A percentile compares a stretch with the other conserved stretches of the same genome.
Conservation (phyloP, 2,888 invertebrate genomes). For the Siphlonurus alternatus region DNA sequence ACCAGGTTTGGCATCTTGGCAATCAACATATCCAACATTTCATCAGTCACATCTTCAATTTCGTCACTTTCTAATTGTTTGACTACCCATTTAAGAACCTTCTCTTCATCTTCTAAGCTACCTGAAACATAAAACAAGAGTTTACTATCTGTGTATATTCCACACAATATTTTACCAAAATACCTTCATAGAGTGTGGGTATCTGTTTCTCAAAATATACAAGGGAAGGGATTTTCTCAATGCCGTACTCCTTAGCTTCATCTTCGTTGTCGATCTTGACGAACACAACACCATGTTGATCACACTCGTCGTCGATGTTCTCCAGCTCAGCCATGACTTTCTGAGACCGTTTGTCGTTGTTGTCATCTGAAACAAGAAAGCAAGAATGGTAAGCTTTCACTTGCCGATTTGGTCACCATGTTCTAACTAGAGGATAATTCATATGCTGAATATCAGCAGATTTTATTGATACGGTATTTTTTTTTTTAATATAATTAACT, state of each 20-base stretch:
- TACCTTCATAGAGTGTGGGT: constrained; percentile 28
- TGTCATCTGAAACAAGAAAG: constrained; percentile 52
- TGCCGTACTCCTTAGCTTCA: constrained; percentile 80
- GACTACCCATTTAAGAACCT: constrained; percentile 70
- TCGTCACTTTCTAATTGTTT: constrained; percentile 74
- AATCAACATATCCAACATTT: constrained; percentile 81
- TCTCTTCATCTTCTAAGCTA: constrained; percentile 76
- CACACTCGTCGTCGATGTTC: constrained; percentile 88
- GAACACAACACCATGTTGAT: constrained; percentile 72
- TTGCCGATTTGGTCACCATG: no score
- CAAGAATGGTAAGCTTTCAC: no score
- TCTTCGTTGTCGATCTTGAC: constrained; percentile 84
- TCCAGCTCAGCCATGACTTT: constrained; percentile 73
- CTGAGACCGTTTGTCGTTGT: constrained; percentile 75
- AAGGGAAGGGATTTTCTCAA: constrained; percentile 70
- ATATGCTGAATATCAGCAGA: no score
- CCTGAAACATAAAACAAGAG: no score
- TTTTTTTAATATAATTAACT: neutral
- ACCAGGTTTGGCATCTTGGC: constrained; percentile 78
- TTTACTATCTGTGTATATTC: neutral
- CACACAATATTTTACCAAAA: no score
- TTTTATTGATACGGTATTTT: neutral
- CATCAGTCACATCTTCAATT: constrained; percentile 87
- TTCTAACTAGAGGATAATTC: no score
- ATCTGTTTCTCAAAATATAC: constrained; percentile 43